Percentiles rank a stretch among this genome's conserved stretches.
Evolutionary conservation across 2,888 invertebrate species (phyloP).

Genomic region (Coelinius sp.): DNA sequence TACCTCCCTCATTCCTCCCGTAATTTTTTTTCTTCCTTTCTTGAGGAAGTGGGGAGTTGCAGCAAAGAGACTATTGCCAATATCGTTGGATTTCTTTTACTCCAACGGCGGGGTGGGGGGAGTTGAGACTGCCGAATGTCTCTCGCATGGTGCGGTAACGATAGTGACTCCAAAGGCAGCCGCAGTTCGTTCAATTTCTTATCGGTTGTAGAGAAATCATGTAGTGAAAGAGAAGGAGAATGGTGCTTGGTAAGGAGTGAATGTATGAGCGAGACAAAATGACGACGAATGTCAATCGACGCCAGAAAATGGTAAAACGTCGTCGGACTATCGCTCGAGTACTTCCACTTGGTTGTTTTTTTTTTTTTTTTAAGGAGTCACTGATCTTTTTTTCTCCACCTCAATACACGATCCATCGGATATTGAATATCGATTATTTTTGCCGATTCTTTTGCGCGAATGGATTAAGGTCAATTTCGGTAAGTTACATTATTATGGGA

Average conservation of each 20-base stretch:
- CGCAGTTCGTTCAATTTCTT: constrained; percentile 38
- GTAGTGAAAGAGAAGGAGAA: constrained; percentile 17
- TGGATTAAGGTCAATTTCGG: background rate
- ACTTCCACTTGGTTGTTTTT: constrained; percentile 3
- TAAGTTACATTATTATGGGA: constrained; percentile 5
- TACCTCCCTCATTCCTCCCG: background rate
- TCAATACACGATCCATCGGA: constrained; percentile 7
- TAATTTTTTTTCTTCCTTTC: background rate
- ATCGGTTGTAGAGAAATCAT: constrained; percentile 27
- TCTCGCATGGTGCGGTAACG: constrained; percentile 36
- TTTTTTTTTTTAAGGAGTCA: background rate
- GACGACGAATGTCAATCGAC: constrained; percentile 35
- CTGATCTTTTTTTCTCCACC: background rate
- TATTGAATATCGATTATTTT: constrained; percentile 7
- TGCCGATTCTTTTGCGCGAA: background rate
- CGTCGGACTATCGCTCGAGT: constrained; percentile 19
- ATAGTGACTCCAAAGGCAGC: constrained; percentile 21
- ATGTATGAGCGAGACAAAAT: constrained; percentile 26
- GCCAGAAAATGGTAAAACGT: constrained; percentile 35
- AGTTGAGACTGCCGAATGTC: constrained; percentile 32
- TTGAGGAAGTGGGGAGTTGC: background rate
- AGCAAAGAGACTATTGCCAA: constrained; percentile 42
- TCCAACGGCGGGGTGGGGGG: background rate
- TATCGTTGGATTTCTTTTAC: constrained; percentile 42
- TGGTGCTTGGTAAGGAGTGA: constrained; percentile 3